Percentiles rank a stretch among this genome's conserved stretches.
Conservation (phyloP, 2,797 vertebrate species). For the Limnodromus scolopaceus region DNA sequence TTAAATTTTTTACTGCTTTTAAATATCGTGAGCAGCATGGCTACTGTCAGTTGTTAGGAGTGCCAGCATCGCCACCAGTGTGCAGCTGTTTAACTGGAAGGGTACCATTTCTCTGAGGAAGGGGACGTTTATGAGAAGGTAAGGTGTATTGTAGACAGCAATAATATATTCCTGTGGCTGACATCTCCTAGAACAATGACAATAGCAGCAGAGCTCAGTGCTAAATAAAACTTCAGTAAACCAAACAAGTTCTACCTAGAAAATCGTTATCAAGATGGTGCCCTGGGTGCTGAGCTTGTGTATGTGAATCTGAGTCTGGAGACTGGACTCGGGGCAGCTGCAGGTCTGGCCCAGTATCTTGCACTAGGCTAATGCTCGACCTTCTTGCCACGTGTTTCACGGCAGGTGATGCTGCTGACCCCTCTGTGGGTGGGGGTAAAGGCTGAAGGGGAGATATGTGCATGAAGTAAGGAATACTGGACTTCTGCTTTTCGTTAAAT, state of each 20-base stretch:
- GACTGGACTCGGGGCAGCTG: no score
- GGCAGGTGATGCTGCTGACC: background rate
- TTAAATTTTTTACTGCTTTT: background rate
- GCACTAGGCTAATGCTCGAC: background rate
- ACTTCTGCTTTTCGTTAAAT: background rate
- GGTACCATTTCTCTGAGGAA: background rate
- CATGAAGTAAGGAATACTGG: background rate
- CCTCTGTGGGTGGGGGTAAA: fast-evolving
- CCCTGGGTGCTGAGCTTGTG: background rate
- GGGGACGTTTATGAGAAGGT: background rate
- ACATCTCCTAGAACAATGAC: background rate
- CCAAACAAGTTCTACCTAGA: background rate
- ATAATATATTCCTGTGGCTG: background rate
- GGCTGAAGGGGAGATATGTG: background rate
- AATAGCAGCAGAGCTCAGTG: background rate
- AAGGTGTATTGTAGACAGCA: background rate
- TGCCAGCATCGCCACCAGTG: background rate
- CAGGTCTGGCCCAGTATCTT: background rate
- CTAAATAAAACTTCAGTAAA: background rate
- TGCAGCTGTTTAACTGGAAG: background rate
- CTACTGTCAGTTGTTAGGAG: background rate
- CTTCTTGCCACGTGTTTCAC: background rate
- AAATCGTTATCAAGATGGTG: fast-evolving
- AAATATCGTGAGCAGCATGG: background rate
- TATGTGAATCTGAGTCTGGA: background rate